phyloP scores from a whole-genome alignment of 2,888 invertebrate species.

The Leptinotarsa juncta region DNA sequence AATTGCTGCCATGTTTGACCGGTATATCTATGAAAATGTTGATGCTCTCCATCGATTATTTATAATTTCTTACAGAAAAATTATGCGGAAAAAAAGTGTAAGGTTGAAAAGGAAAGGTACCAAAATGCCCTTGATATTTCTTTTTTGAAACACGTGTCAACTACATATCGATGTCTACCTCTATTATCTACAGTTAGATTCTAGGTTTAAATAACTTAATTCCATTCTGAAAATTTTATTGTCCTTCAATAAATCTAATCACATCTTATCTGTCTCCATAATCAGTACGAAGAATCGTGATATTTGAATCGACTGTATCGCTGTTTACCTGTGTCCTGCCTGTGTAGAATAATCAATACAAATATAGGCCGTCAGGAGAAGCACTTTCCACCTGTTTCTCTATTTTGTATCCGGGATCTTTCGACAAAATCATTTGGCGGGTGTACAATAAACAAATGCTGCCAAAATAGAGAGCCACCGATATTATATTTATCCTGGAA shows the following conservation, averaged over 20 bases:
- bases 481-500: constrained; percentile 58
- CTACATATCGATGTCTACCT: not conserved
- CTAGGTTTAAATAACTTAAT: no score
- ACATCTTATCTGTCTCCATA: no score
- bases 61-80: not conserved
- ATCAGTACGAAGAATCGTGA: not conserved
- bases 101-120: not conserved
- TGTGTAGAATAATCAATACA: constrained; percentile 41
- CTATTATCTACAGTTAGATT: no score
- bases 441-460: constrained; percentile 60
- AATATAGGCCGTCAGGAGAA: constrained; percentile 44
- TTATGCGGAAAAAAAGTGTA: not conserved
- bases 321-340: not conserved
- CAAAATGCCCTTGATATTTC: not conserved
- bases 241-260: no score
- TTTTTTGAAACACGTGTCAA: not conserved
- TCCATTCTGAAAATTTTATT: no score
- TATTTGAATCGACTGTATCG: no score
- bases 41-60: not conserved
- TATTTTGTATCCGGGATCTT: constrained; percentile 54
- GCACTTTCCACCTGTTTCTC: constrained; percentile 48
- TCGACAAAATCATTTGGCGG: constrained; percentile 59
- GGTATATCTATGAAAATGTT: not conserved
- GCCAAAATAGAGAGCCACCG: constrained; percentile 53
- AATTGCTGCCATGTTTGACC: not conserved